phyloP scores from a whole-genome alignment of 2,113 vertebrate species.

The crab-eating macaque (Macaca fascicularis) region T2T-MFA8v1.1 NC_088381.1:43841001-43841500 shows the following conservation, averaged over 20 bases:
- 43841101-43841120: background rate
- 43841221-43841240: background rate
- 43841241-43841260: background rate
- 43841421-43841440: background rate
- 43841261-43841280: background rate
- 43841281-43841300: background rate
- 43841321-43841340: background rate
- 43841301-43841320: background rate
- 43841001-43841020: background rate
- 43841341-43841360: background rate
- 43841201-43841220: background rate
- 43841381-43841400: background rate
- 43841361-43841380: background rate
- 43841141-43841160: background rate
- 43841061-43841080: background rate
- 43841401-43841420: too few species aligned
- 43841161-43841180: background rate
- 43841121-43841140: accelerated
- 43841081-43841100: background rate
- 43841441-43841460: background rate
- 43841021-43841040: background rate
- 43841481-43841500: background rate
- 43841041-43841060: background rate
- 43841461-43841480: background rate
- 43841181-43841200: background rate